A percentile compares a stretch with the other conserved stretches of the same genome.
phyloP scores from a whole-genome alignment of 2,797 vertebrate species.

The Echeneis naucrates region DNA sequence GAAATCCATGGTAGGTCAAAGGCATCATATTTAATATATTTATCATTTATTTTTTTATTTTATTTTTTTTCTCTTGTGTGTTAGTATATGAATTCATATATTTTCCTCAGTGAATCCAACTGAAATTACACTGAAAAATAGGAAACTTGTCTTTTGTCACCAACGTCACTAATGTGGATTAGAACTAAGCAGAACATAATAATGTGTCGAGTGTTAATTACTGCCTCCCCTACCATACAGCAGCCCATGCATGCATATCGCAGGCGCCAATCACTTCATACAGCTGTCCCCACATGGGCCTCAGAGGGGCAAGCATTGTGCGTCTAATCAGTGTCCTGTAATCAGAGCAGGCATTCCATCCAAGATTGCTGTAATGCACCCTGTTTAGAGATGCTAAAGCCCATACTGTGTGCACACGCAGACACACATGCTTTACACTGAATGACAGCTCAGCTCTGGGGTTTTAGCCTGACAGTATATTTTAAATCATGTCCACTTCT shows the following conservation, averaged over 20 bases:
- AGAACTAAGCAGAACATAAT: slow-evolving; percentile 49
- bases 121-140: slow-evolving; percentile 20
- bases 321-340: slow-evolving; percentile 59
- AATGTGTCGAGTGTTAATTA: slow-evolving; percentile 63
- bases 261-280: slow-evolving; percentile 48
- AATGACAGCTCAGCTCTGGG: slow-evolving; percentile 44
- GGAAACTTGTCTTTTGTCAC: slow-evolving; percentile 44
- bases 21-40: not conserved
- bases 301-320: slow-evolving; percentile 38
- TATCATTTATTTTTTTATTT: too few species aligned
- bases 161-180: slow-evolving; percentile 50
- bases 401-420: slow-evolving; percentile 16
- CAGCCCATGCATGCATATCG: slow-evolving; percentile 59
- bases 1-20: slow-evolving; percentile 92
- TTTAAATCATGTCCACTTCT: slow-evolving; percentile 66
- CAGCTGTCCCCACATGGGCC: slow-evolving; percentile 58
- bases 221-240: slow-evolving; percentile 46
- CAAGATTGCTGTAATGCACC: slow-evolving; percentile 42
- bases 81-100: not conserved
- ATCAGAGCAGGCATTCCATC: slow-evolving; percentile 59
- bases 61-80: not conserved
- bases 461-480: slow-evolving; percentile 41
- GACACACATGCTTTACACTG: slow-evolving; percentile 25
- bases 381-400: slow-evolving; percentile 42
- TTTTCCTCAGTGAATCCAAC: not conserved